Evolutionary conservation across 2,797 vertebrate genomes (phyloP), one percentile per base, ranked within the genome.

Genomic region (Gastrophryne carolinensis): DNA sequence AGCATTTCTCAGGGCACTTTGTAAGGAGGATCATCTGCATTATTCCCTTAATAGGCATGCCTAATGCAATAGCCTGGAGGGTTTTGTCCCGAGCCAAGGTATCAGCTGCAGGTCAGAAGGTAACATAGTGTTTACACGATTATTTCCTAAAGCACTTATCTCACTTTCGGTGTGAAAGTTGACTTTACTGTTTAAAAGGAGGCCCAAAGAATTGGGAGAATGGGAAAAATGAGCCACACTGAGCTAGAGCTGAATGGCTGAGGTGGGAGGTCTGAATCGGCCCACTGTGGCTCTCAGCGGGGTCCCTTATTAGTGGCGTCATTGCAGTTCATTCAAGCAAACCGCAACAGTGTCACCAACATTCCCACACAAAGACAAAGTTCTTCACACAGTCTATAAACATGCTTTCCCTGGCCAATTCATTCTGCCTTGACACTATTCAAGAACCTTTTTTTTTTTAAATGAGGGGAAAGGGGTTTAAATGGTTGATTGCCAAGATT

Each of bases 331-430:
- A 94, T 94, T 94, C 91, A 93, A 84, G 89, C 89, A 90, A 91
- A 92, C 93, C 91, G 90, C 89, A 93, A 90, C 89, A 92, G 92
- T 93, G 93, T 94, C 91, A 86, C 89, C 89, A 90, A 93, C 93
- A 91, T 92, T 92, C 89, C 84, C 88, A 90, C 91, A 95, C 92
- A 95, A 95, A 94, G 92, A 93, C 91, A 80, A 90, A 94, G 90
- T 93, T 91, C 92, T 93, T 93, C 92, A 93, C 91, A 93, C 92
- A 95, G 93, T 94, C 94, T 94, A 94, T 95, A 94, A 96, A 95
- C 93, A 92, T 91, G 92, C 92, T 91, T 91, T 84, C 75, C 86
- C 87, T 13, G 82, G 89, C 86, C 91, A 90, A 94, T 94, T 93
- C 93, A 94, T 90, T 86, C 89, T 82, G 71, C 83, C 73, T 83